These are phyloP conservation scores for Miltochrista miniata DNA, from an alignment of 2,888 invertebrate genomes.

Conservation along the genomic window DNA sequence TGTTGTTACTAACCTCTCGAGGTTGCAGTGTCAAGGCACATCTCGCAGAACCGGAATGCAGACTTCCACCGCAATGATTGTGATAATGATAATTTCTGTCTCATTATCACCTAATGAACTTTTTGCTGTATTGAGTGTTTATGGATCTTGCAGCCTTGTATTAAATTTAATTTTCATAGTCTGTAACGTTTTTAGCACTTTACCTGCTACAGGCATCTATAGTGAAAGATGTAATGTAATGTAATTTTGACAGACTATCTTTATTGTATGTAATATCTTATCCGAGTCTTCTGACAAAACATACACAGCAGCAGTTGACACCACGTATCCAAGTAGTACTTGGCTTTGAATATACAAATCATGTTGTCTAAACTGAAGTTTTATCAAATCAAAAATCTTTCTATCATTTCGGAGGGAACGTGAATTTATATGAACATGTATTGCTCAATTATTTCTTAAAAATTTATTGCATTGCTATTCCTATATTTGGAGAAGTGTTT, in stretches of 20 bases:
- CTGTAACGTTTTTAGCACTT: neutral
- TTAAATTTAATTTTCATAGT: neutral
- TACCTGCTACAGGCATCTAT: neutral
- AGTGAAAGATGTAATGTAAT: neutral
- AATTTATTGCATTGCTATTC: too few relatives aligned
- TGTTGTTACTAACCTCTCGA: conserved; percentile 54
- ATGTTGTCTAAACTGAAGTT: too few relatives aligned
- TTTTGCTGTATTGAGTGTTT: conserved; percentile 16
- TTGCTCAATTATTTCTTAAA: too few relatives aligned
- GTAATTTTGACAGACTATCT: neutral
- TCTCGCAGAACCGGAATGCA: conserved; percentile 45
- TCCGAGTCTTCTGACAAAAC: too few relatives aligned
- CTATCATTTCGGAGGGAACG: too few relatives aligned
- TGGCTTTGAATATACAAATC: too few relatives aligned
- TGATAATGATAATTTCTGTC: conserved; percentile 33
- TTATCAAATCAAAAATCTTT: too few relatives aligned
- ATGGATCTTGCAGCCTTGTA: conserved; percentile 1
- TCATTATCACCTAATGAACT: conserved; percentile 13
- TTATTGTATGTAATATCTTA: too few relatives aligned
- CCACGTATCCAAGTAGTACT: too few relatives aligned
- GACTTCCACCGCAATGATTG: conserved; percentile 34
- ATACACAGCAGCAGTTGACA: too few relatives aligned
- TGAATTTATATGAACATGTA: too few relatives aligned
- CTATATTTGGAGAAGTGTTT: too few relatives aligned
- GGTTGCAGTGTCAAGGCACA: conserved; percentile 75